phyloP scores from a whole-genome alignment of 2,113 vertebrate genomes.

The Platysteira castanea region DNA sequence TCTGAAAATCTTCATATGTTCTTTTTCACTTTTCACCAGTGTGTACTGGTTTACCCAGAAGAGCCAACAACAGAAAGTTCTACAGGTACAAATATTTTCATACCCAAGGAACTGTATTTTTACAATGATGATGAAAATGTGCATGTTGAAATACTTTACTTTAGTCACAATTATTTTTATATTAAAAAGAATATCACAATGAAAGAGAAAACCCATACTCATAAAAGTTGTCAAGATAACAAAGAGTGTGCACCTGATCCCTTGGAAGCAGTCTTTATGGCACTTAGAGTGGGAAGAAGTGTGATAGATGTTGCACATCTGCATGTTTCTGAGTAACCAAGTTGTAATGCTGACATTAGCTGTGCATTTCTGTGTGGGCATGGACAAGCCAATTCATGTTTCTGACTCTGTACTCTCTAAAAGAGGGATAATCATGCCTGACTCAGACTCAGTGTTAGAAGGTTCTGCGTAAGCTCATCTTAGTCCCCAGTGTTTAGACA shows the following conservation, averaged over 20 bases:
- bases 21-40: not conserved
- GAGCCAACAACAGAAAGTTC: not conserved
- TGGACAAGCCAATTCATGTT: conserved; percentile 36
- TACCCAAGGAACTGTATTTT: not conserved
- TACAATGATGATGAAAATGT: not conserved
- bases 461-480: not conserved
- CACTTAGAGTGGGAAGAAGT: not conserved
- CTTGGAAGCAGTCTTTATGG: not conserved
- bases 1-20: not conserved
- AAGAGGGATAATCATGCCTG: conserved; percentile 7
- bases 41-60: not conserved
- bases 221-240: not conserved
- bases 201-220: not conserved
- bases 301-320: not conserved
- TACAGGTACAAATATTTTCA: not conserved
- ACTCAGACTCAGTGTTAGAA: not conserved
- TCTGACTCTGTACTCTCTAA: not conserved
- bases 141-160: not conserved
- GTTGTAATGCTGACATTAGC: not conserved
- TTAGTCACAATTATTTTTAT: not conserved
- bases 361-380: not conserved
- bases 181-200: not conserved
- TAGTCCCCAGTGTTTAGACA: not conserved
- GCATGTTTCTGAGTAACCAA: not conserved
- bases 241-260: not conserved